Conservation (phyloP, 2,888 invertebrate species). For the Drosophila emarginata region DNA sequence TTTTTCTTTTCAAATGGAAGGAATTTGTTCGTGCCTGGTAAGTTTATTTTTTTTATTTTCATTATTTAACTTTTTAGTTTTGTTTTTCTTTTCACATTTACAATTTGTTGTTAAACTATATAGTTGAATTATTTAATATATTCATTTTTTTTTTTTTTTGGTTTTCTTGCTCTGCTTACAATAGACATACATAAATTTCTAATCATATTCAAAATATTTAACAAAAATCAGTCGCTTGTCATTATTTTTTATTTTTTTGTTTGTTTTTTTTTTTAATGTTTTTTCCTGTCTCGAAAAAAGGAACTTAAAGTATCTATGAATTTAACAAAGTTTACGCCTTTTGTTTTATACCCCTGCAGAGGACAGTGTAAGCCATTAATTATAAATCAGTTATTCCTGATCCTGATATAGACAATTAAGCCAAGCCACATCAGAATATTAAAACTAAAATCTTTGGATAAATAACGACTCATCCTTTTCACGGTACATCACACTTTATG, state of each 20-base stretch:
- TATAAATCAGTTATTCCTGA: no score
- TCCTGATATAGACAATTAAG: no score
- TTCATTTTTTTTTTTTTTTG: constrained; percentile 17
- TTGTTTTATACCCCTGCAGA: background rate
- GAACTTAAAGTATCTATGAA: constrained; percentile 65
- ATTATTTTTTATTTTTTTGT: constrained; percentile 28
- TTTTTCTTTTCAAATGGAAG: constrained; percentile 71
- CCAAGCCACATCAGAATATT: no score
- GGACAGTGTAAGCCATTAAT: background rate
- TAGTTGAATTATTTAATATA: constrained; percentile 28
- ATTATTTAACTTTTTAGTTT: constrained; percentile 3
- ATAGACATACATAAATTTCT: constrained; percentile 46
- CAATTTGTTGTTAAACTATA: constrained; percentile 53
- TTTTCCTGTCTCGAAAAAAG: constrained; percentile 50
- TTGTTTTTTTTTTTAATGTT: constrained; percentile 40
- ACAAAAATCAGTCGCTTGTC: constrained; percentile 78
- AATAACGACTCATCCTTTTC: no score
- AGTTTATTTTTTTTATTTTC: constrained; percentile 45
- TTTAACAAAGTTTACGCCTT: constrained; percentile 26
- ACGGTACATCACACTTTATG: no score
- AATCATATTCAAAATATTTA: constrained; percentile 66
- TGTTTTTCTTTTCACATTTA: constrained; percentile 37
- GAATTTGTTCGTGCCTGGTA: constrained; percentile 76
- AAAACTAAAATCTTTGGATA: no score
- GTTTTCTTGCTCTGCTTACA: constrained; percentile 30